Evolutionary conservation across 2,888 invertebrate species (phyloP).

Genomic region (Plemyria rubiginata): DNA sequence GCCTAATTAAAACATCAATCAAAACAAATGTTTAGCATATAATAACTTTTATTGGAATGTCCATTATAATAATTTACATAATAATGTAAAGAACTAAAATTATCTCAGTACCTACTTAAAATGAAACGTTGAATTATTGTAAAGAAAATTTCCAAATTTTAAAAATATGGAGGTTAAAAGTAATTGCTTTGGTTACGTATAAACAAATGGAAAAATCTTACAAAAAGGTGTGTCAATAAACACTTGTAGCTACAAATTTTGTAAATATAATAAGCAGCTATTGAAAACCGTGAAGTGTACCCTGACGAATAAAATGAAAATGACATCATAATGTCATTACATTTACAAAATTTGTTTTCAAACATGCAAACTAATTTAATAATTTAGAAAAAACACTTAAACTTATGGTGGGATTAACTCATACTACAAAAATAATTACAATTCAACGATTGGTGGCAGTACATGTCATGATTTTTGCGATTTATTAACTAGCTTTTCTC

Average conservation of each 20-base stretch:
- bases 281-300: no score
- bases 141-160: constrained; percentile 51
- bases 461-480: background rate
- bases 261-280: constrained; percentile 14
- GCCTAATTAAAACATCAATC: background rate
- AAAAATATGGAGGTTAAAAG: constrained; percentile 67
- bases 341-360: constrained; percentile 27
- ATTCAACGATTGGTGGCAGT: constrained; percentile 8
- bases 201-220: constrained; percentile 30
- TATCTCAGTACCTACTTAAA: constrained; percentile 49
- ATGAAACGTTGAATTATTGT: constrained; percentile 49
- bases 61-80: constrained; percentile 66
- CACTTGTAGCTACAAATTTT: constrained; percentile 20
- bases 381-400: constrained; percentile 45
- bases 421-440: constrained; percentile 27
- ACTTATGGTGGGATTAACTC: constrained; percentile 48
- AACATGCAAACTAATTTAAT: constrained; percentile 34
- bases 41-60: constrained; percentile 78
- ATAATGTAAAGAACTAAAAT: constrained; percentile 57
- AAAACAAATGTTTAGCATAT: constrained; percentile 48
- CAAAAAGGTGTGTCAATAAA: constrained; percentile 27
- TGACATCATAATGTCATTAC: constrained; percentile 6
- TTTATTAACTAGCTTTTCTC: background rate
- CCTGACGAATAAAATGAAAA: constrained; percentile 15
- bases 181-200: constrained; percentile 68